Evolutionary conservation across 2,113 vertebrate genomes (phyloP), one percentile per base, ranked within the genome.

Genomic region (Odocoileus hemionus): DNA sequence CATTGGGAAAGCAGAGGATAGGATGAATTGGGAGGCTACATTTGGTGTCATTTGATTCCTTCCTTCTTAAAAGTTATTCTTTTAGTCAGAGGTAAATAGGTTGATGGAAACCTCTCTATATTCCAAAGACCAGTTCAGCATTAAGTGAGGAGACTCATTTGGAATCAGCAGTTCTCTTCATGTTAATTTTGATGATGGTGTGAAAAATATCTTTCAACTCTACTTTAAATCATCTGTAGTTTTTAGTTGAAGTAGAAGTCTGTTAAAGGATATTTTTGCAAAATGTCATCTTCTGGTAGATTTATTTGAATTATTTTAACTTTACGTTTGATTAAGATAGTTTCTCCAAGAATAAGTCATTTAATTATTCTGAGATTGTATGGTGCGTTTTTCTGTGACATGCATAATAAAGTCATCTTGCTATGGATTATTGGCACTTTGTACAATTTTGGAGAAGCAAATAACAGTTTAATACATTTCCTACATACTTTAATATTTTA

Each of bases 201-300:
- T 21, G 39, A 78, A 52, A 89, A 76, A 93, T 76, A 15, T 91
- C 2, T 26, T 60, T 94, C 86, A 85, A 50, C 5, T 57, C 26
- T 94, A 55, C 52, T 16, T 55, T 94, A 26, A 87, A 13, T 61
- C n/a, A 80, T 7, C 1, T 47, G 3, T 86, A 76, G 70, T 36
- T 94, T 91, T 96, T 61, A 64, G 94, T 96, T 94, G 93, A 96
- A 96, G 12, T 91, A 50, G 78, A 94, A 70, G 45, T 92, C n/a
- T 85, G 17, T 91, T 74, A 91, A 55, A 89, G 47, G 52, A 54
- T 89, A 78, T 30, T 91, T 95, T 97, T 96, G 21, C 43, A 82
- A 16, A 96, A 84, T 95, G 54, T 92, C 47, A 76, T 80, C 33
- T 91, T 80, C 16, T 87, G 17, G 21, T 91, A 87, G 36, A 23